Conservation (phyloP, 1,140 invertebrate species). For the Diabrotica undecimpunctata region DNA sequence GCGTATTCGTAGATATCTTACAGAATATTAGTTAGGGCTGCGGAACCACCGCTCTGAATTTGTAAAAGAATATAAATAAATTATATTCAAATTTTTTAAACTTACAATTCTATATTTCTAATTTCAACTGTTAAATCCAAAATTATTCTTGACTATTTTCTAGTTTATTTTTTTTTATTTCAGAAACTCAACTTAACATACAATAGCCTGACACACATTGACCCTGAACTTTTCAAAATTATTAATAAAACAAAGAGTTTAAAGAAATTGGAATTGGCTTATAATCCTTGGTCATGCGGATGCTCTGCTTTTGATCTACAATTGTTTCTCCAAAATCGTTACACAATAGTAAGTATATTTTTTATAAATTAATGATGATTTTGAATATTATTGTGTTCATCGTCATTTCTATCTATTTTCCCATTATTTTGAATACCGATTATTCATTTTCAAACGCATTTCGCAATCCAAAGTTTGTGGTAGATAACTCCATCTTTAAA, state of each 20-base stretch:
- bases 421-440: too few relatives aligned
- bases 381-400: neutral
- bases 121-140: neutral
- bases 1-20: too few relatives aligned
- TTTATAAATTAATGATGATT: neutral
- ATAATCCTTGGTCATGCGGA: slow-evolving; percentile 40
- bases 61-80: too few relatives aligned
- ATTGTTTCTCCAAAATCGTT: slow-evolving; percentile 22
- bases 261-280: slow-evolving; percentile 28
- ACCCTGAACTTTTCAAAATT: slow-evolving; percentile 24
- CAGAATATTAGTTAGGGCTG: too few relatives aligned
- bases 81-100: too few relatives aligned
- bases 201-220: slow-evolving; percentile 20
- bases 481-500: too few relatives aligned
- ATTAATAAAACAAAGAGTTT: slow-evolving; percentile 23
- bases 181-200: neutral
- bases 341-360: slow-evolving; percentile 22
- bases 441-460: too few relatives aligned
- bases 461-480: too few relatives aligned
- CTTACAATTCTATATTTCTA: neutral
- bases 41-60: too few relatives aligned
- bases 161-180: neutral
- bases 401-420: neutral
- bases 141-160: neutral
- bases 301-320: slow-evolving; percentile 26